Base-by-base conservation (phyloP, 1,140 invertebrate genomes). In the Oreohelix idahoensis region DNA sequence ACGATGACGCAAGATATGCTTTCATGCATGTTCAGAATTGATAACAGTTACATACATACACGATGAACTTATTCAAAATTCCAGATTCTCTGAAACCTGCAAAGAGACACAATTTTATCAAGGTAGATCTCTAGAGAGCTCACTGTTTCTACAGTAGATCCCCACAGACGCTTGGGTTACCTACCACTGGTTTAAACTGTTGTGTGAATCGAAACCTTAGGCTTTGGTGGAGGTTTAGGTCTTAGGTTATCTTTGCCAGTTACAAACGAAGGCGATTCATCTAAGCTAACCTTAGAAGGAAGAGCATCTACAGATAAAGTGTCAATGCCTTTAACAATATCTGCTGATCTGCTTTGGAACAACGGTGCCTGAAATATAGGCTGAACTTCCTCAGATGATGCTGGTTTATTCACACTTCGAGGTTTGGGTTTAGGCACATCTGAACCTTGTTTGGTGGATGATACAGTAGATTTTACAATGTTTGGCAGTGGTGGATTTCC, bases 211-310 rank as follows among this genome's bases (percentile, higher is more conserved):
- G 29, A 29, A 29, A 66, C 11, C 29, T 66, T 66, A 32, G 63
- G 63, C 29, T 66, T 66, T 66, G 63, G 63, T 8, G 63, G 63
- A 66, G 63, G 63, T 66, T 29, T 66, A 29, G 63, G 63, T 35
- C 29, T 66, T 32, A 17, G 11, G 8, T 66, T 66, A 2, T 66
- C 63, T 29, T 66, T 66, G 8, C 20, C 11, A 66, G 63, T 0
- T 2, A 66, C 1, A 66, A 0, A 66, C 8, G 63, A 10, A 32
- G 26, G 20, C 23, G 26, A 17, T 23, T 58, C 26, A n/a, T n/a
- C n/a, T 58, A n/a, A 32, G 2, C 5, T 66, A 32, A 32, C 63
- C 32, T 17, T 5, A 13, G 63, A 66, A 66, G 63, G 11, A 29
- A 2, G 29, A 2, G 11, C 11, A 66, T 35, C 20, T 35, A 66